Evolutionary conservation across 1,140 invertebrate genomes (phyloP).

Genomic region (Heliconius himera): DNA sequence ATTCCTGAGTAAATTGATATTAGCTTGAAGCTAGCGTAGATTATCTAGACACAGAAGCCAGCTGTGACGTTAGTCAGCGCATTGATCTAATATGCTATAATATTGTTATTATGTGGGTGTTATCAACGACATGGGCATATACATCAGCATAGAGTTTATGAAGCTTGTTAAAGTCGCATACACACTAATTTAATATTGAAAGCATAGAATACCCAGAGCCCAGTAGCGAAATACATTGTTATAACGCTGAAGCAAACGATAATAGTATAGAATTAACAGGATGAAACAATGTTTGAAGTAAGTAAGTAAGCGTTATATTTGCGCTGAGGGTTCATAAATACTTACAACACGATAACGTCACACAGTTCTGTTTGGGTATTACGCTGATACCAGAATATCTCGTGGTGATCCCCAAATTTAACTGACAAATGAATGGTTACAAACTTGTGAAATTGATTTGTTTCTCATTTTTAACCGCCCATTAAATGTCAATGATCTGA

Average conservation of each 20-base stretch:
- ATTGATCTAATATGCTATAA: conserved; percentile 77
- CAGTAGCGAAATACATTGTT: conserved; percentile 79
- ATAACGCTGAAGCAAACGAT: conserved; percentile 79
- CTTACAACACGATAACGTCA: conserved; percentile 77
- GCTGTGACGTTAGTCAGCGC: conserved; percentile 75
- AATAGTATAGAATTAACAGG: conserved; percentile 76
- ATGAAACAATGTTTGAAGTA: conserved; percentile 77
- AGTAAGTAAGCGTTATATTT: conserved; percentile 75
- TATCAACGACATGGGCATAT: conserved; percentile 74
- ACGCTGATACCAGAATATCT: conserved; percentile 57
- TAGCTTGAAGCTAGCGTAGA: conserved; percentile 80
- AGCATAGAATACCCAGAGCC: conserved; percentile 80
- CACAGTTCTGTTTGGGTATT: conserved; percentile 54
- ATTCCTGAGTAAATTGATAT: conserved; percentile 62
- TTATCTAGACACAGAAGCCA: conserved; percentile 80
- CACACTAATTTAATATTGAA: conserved; percentile 81
- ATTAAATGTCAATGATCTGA: conserved; percentile 61
- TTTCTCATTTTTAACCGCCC: conserved; percentile 50
- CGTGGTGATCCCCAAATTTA: conserved; percentile 56
- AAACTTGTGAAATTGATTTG: conserved; percentile 42
- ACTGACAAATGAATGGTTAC: conserved; percentile 65
- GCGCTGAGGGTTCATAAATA: conserved; percentile 66
- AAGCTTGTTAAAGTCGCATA: conserved; percentile 79
- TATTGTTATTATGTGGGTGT: conserved; percentile 65
- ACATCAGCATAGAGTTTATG: conserved; percentile 79